Conservation (phyloP, 2,888 invertebrate species). For the Rhodophaea formosa region DNA sequence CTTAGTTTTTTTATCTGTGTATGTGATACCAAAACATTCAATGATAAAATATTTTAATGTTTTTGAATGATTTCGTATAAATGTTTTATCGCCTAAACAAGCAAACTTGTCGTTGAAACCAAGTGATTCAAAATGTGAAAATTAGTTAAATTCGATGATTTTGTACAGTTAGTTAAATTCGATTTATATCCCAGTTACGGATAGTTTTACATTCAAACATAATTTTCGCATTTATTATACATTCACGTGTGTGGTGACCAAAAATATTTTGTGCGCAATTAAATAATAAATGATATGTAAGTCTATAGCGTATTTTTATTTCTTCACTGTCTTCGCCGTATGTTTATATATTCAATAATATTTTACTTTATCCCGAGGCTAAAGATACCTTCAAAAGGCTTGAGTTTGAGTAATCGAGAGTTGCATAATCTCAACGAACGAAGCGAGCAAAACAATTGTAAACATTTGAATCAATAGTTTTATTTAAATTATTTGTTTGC, state of each 20-base stretch:
- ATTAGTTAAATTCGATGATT: neutral
- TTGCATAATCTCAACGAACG: no score
- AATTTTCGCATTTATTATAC: conserved; percentile 53
- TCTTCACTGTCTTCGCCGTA: neutral
- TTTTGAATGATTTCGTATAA: neutral
- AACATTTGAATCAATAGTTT: no score
- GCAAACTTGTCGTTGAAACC: neutral
- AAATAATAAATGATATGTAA: conserved; percentile 27
- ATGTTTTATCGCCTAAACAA: neutral
- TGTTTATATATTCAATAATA: no score
- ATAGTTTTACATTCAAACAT: neutral
- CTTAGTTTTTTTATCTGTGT: neutral
- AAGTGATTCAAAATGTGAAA: neutral
- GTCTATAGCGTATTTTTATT: conserved; percentile 5
- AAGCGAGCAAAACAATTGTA: no score
- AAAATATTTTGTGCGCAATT: conserved; percentile 67
- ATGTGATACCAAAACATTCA: conserved; percentile 4
- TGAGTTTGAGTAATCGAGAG: no score
- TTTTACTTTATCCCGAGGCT: no score
- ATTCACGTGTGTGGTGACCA: conserved; percentile 68
- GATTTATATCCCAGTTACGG: neutral
- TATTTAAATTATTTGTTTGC: conserved; percentile 62
- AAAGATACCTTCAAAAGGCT: no score
- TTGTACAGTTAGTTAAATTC: neutral
- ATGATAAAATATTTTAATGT: neutral